A percentile compares a stretch with the other conserved stretches of the same genome.
These are phyloP conservation scores for Oithona nana DNA, from an alignment of 2,888 invertebrate species.

Conservation along the genomic window DNA sequence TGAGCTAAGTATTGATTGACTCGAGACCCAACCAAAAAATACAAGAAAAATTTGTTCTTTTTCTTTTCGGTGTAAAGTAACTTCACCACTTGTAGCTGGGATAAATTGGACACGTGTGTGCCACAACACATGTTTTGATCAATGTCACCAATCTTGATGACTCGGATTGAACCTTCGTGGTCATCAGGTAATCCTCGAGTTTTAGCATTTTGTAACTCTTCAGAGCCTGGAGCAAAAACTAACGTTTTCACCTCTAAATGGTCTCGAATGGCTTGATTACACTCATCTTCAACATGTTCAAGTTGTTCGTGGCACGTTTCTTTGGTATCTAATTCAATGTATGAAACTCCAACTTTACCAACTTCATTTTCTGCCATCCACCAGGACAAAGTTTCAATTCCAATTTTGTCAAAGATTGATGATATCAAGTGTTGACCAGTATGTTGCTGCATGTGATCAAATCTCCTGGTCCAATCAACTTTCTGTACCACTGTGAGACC, in stretches of 20 bases:
- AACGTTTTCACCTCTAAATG: background rate
- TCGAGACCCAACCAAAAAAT: constrained; percentile 51
- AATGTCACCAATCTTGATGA: constrained; percentile 52
- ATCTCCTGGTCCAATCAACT: constrained; percentile 54
- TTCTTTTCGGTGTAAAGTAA: constrained; percentile 44
- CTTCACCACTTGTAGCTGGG: constrained; percentile 35
- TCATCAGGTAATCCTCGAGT: constrained; percentile 58
- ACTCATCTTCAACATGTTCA: constrained; percentile 36
- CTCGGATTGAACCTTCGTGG: constrained; percentile 50
- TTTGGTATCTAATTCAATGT: constrained; percentile 41
- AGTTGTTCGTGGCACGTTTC: constrained; percentile 25
- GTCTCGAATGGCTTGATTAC: constrained; percentile 32
- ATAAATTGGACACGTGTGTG: constrained; percentile 57
- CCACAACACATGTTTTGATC: constrained; percentile 74
- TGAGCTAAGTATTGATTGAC: constrained; percentile 39
- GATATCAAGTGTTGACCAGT: constrained; percentile 68
- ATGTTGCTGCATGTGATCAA: constrained; percentile 83
- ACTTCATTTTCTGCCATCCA: constrained; percentile 25
- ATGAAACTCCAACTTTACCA: constrained; percentile 30
- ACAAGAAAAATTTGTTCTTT: constrained; percentile 42
- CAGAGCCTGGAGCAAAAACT: background rate
- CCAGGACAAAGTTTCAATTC: constrained; percentile 28
- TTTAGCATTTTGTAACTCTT: constrained; percentile 33
- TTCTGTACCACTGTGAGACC: constrained; percentile 42
- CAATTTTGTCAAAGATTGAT: constrained; percentile 36